A percentile compares a stretch with the other conserved stretches of the same genome.
Conservation (phyloP, 2,888 invertebrate species). For the Disparrhopalites patrizii region DNA sequence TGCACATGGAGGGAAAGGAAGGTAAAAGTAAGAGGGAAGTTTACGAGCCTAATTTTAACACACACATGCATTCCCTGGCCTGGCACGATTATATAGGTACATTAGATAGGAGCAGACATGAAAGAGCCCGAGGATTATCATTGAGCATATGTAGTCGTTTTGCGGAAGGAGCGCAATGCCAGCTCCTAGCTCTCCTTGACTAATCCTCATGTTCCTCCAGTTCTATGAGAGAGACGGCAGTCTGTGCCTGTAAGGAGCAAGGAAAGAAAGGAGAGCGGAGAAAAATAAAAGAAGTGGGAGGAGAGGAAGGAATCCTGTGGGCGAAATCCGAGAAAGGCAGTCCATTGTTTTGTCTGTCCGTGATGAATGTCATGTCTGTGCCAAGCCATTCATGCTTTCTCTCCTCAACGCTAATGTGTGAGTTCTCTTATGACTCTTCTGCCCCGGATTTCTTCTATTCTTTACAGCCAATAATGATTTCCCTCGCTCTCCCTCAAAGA, state of each 20-base stretch:
- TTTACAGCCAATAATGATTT: too few species aligned
- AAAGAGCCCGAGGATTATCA: too few species aligned
- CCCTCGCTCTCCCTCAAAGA: too few species aligned
- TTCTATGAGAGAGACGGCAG: neutral
- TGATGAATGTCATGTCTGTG: constrained; percentile 17
- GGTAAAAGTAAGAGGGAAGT: neutral
- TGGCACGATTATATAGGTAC: neutral
- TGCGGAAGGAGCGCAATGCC: neutral
- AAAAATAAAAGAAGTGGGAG: neutral
- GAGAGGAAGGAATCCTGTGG: neutral
- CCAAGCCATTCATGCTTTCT: constrained; percentile 1
- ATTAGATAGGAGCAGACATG: too few species aligned
- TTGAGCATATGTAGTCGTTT: too few species aligned
- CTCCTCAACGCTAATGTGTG: neutral
- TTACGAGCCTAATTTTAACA: constrained; percentile 14
- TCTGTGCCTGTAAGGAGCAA: neutral
- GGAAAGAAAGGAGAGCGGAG: neutral
- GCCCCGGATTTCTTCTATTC: too few species aligned
- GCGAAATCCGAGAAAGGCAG: neutral
- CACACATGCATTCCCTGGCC: neutral
- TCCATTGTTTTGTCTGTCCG: constrained; percentile 21
- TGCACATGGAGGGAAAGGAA: neutral
- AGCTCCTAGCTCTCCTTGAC: neutral
- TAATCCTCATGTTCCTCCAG: too few species aligned
- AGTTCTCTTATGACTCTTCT: too few species aligned